Base-by-base conservation (phyloP, 2,888 invertebrate genomes). In the Crioceris asparagi region DNA sequence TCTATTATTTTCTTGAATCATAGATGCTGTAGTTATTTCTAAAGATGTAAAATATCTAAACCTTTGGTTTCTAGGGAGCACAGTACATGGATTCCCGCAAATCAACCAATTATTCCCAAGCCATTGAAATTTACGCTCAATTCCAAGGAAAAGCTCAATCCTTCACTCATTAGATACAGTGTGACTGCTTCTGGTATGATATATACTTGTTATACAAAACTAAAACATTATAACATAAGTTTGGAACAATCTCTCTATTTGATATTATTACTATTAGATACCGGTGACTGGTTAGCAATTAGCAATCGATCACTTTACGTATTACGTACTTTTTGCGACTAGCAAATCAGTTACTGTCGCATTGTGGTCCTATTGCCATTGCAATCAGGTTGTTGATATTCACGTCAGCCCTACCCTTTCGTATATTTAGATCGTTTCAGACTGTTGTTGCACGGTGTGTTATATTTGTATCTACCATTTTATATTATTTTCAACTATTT, bases 111-210 rank as follows among this genome's bases (percentile, higher is more conserved):
- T 10, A 41, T 61, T 16, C 52, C 50, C 3, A 50, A 57, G 36
- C 45, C 51, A 12, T 41, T 53, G 2, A 38, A 43, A 32, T 46
- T 62, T 29, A 48, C 45, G 18, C 41, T 58, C 18, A 44, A 50
- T 39, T 49, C 49, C 4, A 57, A 54, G 41, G 63, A 63, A 48
- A 50, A 53, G 11, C 45, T 61, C 11, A 56, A 61, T 27, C 53
- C 60, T 35, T 61, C 64, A 35, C 46, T 59, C 21, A 50, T 62
- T 12, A 62, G 63, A 41, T 67, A 70, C 30, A 67, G 65, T 31
- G 67, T 74, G 44, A 66, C 66, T 39, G 58, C 67, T 25, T 64
- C 64, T 46, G 73, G 72, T 72, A 53, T 40, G 38, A 27, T 30
- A 8, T 29, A 32, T 35, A 7, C 10, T 21, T 21, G 7, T 47